These are phyloP conservation scores for Papilio xuthus DNA, from an alignment of 1,140 invertebrate species.

Conservation along the genomic window DNA sequence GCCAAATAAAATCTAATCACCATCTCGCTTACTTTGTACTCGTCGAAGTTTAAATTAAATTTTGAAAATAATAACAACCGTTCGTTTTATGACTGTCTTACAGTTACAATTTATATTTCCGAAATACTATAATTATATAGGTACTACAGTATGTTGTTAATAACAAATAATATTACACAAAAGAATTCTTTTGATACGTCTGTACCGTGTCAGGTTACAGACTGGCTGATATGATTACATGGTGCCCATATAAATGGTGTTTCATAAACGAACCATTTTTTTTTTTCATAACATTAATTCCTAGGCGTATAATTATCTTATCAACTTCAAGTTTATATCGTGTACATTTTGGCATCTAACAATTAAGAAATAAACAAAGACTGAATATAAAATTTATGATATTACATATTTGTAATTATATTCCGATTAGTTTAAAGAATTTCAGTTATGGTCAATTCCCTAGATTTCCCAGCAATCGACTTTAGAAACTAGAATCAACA, in stretches of 20 bases:
- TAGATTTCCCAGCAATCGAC: no score
- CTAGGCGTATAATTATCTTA: not conserved
- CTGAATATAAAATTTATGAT: not conserved
- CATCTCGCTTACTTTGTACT: no score
- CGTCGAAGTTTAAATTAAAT: no score
- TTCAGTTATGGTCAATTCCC: no score
- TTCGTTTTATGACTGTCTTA: not conserved
- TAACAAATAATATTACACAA: constrained; percentile 27
- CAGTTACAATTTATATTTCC: not conserved
- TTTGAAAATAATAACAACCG: no score
- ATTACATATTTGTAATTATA: no score
- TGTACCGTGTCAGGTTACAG: constrained; percentile 30
- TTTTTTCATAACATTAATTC: not conserved
- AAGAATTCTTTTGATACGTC: constrained; percentile 31
- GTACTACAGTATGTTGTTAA: not conserved
- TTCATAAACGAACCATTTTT: not conserved
- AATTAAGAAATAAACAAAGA: not conserved
- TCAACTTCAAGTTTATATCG: not conserved
- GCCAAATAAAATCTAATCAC: no score
- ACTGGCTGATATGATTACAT: constrained; percentile 35
- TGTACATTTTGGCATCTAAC: not conserved
- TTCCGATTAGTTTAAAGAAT: no score
- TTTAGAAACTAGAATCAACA: no score
- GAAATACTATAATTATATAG: not conserved
- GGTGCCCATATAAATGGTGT: constrained; percentile 24